Evolutionary conservation across 2,797 vertebrate genomes (phyloP), one percentile per base, ranked within the genome.

Genomic region (Tokudaia tokunoshimensis): DNA sequence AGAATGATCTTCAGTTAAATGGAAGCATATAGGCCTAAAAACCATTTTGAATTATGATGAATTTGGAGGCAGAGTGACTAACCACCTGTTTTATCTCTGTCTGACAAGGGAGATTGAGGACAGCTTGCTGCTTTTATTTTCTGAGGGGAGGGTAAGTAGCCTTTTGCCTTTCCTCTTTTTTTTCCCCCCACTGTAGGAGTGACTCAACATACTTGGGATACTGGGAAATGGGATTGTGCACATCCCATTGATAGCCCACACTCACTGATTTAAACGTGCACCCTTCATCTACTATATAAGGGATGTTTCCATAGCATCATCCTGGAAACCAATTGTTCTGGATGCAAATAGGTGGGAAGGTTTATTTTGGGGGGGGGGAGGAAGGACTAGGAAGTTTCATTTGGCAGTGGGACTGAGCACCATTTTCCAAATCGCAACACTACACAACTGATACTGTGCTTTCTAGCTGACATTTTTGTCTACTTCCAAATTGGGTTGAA

Each of bases 401-500:
- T 84, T 94, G 88, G 47, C 37, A 29, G 83, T 5, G 78, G 19
- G 31, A 57, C 31, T 89, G 41, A 91, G 61, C 12, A 19, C 72
- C 22, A 20, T 67, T 92, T 78, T 95, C 75, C 57, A 83, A 93
- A 91, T 11, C 93, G 29, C 37, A 83, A 50, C 82, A 85, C 44
- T 88, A 89, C 41, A 82, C 93, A 89, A 72, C 67, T 84, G 44
- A 61, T 86, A 91, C 8, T 90, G 47, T 84, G 86, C 79, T 94
- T 96, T 91, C 87, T 96, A 96, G 86, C 78, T 96, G 88, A 97
- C 87, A 93, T 96, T 50, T 94, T 82, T 67, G 72, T 96, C 92
- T 89, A 91, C 78, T 94, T 96, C 95, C 96, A 97, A 96, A 95
- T 93, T 90, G 74, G 55, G 83, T 96, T 92, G 96, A 81, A 96